phyloP scores from a whole-genome alignment of 2,113 vertebrate species.

The Otocyon megalotis region DNA sequence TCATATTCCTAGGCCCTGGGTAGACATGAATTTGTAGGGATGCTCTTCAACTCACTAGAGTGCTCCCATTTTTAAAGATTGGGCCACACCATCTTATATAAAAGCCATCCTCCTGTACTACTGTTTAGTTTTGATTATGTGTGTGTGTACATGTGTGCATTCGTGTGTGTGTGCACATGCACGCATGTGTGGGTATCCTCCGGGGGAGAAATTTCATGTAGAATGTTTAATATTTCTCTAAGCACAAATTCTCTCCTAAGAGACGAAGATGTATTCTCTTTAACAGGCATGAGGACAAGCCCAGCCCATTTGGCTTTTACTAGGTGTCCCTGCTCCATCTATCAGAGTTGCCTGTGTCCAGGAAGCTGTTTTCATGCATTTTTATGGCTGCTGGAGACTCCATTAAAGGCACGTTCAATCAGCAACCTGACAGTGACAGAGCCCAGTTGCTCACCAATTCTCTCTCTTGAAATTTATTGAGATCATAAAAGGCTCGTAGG shows the following conservation, averaged over 20 bases:
- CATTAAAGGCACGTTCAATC: slow-evolving; percentile 75
- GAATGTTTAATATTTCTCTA: not conserved
- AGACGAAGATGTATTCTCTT: slow-evolving; percentile 33
- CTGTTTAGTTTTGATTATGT: not conserved
- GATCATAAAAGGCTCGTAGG: slow-evolving; percentile 72
- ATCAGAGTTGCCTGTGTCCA: slow-evolving; percentile 52
- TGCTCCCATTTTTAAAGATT: not conserved
- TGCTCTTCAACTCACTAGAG: not conserved
- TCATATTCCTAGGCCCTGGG: not conserved
- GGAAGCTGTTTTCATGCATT: slow-evolving; percentile 69
- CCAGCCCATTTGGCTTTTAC: slow-evolving; percentile 34
- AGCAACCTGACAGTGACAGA: slow-evolving; percentile 65
- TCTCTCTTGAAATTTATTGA: slow-evolving; percentile 75
- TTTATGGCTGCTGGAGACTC: slow-evolving; percentile 73
- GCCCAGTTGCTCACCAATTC: slow-evolving; percentile 54
- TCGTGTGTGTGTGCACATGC: not conserved
- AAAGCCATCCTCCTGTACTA: not conserved
- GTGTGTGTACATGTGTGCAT: not conserved
- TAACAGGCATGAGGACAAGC: slow-evolving; percentile 16
- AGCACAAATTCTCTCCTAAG: not conserved
- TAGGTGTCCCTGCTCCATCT: slow-evolving; percentile 40
- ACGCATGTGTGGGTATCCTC: not conserved
- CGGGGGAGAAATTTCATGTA: not conserved
- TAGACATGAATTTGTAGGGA: not conserved
- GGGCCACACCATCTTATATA: not conserved